A percentile compares a stretch with the other conserved stretches of the same genome.
These are phyloP conservation scores for Nomada hirtipes DNA, from an alignment of 2,888 invertebrate genomes.

Conservation along the genomic window DNA sequence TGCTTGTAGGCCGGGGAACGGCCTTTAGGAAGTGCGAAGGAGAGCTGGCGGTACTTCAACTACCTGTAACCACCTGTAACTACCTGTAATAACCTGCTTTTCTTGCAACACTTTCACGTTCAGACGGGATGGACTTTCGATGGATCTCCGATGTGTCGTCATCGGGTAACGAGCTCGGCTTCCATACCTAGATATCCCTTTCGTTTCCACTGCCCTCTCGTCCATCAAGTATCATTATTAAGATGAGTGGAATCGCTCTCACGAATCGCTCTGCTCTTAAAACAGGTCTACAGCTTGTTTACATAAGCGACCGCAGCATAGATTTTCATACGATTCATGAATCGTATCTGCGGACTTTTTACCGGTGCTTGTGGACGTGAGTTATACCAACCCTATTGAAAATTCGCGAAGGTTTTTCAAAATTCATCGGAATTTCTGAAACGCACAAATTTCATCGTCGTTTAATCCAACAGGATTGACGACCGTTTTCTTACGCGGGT, in stretches of 20 bases:
- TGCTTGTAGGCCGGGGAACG: slow-evolving; percentile 59
- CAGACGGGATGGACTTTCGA: slow-evolving; percentile 60
- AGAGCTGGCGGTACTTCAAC: slow-evolving; percentile 60
- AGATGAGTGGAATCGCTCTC: slow-evolving; percentile 36
- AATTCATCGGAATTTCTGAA: no score
- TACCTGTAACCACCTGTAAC: slow-evolving; percentile 71
- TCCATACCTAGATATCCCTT: slow-evolving; percentile 2
- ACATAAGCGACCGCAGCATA: no score
- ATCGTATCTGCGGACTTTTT: no score
- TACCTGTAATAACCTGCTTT: slow-evolving; percentile 70
- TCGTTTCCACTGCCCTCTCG: slow-evolving; percentile 9
- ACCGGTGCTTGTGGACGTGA: no score
- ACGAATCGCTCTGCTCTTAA: background rate
- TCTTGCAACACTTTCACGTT: slow-evolving; percentile 69
- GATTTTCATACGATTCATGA: no score
- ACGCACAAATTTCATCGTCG: slow-evolving; percentile 23
- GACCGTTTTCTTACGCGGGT: slow-evolving; percentile 34
- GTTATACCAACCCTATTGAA: no score
- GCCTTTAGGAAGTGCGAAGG: slow-evolving; percentile 72
- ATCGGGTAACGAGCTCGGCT: slow-evolving; percentile 50
- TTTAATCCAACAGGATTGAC: slow-evolving; percentile 27
- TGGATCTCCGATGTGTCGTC: slow-evolving; percentile 58
- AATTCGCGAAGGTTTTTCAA: no score
- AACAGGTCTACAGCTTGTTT: no score
- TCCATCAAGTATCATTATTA: slow-evolving; percentile 45